These are phyloP conservation scores for Protomyctophum bolini DNA, from an alignment of 2,113 vertebrate species.

Conservation along the genomic window DNA sequence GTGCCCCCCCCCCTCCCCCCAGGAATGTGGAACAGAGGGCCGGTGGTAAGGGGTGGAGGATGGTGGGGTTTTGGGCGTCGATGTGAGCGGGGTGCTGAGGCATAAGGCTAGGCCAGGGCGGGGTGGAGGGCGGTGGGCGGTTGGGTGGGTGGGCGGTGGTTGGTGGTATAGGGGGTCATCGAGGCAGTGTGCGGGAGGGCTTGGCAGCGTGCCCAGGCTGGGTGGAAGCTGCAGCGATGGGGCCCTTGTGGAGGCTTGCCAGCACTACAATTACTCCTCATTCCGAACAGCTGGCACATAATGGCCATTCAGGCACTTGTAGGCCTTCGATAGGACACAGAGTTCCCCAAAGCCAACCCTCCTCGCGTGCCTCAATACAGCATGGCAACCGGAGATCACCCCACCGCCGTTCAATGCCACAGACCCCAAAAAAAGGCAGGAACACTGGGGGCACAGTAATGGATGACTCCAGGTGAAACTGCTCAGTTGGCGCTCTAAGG, in stretches of 20 bases:
- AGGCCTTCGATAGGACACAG: conserved; percentile 67
- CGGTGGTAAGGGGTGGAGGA: conserved; percentile 60
- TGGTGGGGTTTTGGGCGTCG: conserved; percentile 45
- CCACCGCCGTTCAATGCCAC: conserved; percentile 8
- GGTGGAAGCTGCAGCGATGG: conserved; percentile 56
- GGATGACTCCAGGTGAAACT: conserved; percentile 8
- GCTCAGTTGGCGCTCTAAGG: background rate
- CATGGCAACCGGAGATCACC: conserved; percentile 33
- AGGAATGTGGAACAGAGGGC: conserved; percentile 73
- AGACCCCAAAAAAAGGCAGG: background rate
- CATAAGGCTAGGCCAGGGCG: conserved; percentile 51
- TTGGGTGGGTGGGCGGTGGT: conserved; percentile 4
- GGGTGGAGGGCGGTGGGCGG: conserved; percentile 12
- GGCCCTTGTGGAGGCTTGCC: conserved; percentile 71
- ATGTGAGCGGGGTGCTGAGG: conserved; percentile 43
- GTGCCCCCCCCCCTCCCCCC: conserved; percentile 48
- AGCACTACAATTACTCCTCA: conserved; percentile 78
- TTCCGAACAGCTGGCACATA: conserved; percentile 81
- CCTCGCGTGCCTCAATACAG: conserved; percentile 64
- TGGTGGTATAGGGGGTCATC: conserved; percentile 52
- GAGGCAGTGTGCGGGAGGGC: conserved; percentile 66
- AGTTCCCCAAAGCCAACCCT: conserved; percentile 61
- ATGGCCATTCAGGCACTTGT: conserved; percentile 71
- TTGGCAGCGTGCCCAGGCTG: conserved; percentile 63
- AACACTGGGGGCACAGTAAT: background rate